phyloP scores from a whole-genome alignment of 2,888 invertebrate genomes.

The Alcis repandata region DNA sequence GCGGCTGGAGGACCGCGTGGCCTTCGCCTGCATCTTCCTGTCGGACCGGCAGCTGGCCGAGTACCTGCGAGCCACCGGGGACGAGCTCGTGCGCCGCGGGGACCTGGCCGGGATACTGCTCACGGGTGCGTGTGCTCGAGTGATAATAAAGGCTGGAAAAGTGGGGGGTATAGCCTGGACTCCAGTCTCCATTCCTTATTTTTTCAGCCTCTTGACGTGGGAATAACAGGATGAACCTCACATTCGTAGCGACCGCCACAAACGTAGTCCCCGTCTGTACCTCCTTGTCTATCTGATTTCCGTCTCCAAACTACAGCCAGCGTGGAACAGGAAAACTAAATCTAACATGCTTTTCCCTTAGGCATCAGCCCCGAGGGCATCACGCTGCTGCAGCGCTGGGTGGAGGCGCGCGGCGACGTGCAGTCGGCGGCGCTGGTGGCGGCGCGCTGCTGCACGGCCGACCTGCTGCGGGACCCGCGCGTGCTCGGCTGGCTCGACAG shows the following conservation, averaged over 20 bases:
- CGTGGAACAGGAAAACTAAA: not conserved
- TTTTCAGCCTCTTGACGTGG: too few species aligned
- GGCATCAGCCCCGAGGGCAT: slow-evolving; percentile 92
- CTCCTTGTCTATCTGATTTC: too few species aligned
- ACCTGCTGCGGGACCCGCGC: slow-evolving; percentile 89
- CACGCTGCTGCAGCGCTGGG: slow-evolving; percentile 93
- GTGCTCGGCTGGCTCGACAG: slow-evolving; percentile 90
- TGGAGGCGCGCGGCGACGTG: slow-evolving; percentile 95
- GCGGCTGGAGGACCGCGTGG: slow-evolving; percentile 94
- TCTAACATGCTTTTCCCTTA: slow-evolving; percentile 58
- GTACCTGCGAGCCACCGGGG: slow-evolving; percentile 91
- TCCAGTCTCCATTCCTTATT: too few species aligned
- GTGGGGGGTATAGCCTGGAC: too few species aligned
- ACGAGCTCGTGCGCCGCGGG: slow-evolving; percentile 91
- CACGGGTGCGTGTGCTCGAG: too few species aligned
- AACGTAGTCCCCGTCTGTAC: too few species aligned
- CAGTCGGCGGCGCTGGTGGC: slow-evolving; percentile 95
- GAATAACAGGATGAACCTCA: too few species aligned
- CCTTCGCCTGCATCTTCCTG: slow-evolving; percentile 95
- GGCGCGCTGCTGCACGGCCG: slow-evolving; percentile 91
- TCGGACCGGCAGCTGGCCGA: slow-evolving; percentile 93
- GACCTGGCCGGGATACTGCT: slow-evolving; percentile 94
- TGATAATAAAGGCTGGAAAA: too few species aligned
- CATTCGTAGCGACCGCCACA: too few species aligned
- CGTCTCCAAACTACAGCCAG: not conserved